A percentile compares a stretch with the other conserved stretches of the same genome.
phyloP scores from a whole-genome alignment of 2,797 vertebrate genomes.

The Pipistrellus nathusii region DNA sequence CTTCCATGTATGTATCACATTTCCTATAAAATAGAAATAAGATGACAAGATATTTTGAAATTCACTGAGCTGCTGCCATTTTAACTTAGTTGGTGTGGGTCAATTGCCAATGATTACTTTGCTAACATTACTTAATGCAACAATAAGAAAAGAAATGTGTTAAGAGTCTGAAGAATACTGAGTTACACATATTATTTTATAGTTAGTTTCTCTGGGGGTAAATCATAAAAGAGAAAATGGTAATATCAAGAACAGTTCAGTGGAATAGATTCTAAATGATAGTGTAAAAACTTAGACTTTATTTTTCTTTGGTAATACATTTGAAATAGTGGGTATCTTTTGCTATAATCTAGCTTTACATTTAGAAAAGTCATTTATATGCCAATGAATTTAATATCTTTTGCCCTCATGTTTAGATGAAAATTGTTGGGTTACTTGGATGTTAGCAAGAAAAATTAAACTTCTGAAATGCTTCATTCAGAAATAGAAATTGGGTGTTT shows the following conservation, averaged over 20 bases:
- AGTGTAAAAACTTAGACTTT: constrained; percentile 34
- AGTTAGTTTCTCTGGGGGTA: constrained; percentile 71
- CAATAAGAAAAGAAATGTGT: constrained; percentile 60
- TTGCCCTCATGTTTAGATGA: constrained; percentile 59
- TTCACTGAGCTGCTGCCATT: background rate
- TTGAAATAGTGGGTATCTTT: constrained; percentile 69
- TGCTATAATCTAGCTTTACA: constrained; percentile 71
- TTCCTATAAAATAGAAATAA: constrained; percentile 1
- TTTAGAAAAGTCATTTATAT: constrained; percentile 77
- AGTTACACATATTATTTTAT: constrained; percentile 57
- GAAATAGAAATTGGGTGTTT: constrained; percentile 70
- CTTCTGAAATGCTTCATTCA: constrained; percentile 72
- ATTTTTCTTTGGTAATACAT: constrained; percentile 61
- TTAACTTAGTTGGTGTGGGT: background rate
- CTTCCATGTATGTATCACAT: background rate
- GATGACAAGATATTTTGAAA: constrained; percentile 46
- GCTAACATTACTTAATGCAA: constrained; percentile 53
- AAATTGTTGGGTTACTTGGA: constrained; percentile 64
- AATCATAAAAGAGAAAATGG: constrained; percentile 66
- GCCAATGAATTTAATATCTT: constrained; percentile 76
- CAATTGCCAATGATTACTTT: constrained; percentile 33
- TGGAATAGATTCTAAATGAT: constrained; percentile 75
- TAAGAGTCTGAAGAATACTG: constrained; percentile 58
- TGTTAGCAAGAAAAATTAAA: constrained; percentile 78
- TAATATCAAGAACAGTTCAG: constrained; percentile 70